Evolutionary conservation across 2,113 vertebrate genomes (phyloP).

Genomic region (Ochotona princeps): DNA sequence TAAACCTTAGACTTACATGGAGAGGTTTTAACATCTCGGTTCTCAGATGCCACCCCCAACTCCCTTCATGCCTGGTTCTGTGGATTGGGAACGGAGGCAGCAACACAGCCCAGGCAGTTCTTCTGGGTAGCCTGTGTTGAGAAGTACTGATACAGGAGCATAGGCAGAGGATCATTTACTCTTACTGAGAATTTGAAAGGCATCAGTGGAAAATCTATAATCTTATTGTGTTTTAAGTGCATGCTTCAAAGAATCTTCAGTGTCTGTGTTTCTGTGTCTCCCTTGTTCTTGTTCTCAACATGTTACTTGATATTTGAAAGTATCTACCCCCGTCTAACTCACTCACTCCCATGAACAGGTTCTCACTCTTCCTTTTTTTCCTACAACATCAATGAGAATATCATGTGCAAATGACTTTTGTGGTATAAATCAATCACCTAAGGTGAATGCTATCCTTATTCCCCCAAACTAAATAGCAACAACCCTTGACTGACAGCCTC

Average conservation of each 20-base stretch:
- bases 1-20: background rate
- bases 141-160: background rate
- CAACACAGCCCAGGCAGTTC: background rate
- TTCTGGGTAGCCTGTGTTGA: constrained; percentile 19
- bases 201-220: constrained; percentile 24
- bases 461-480: too few relatives aligned
- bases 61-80: background rate
- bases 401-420: background rate
- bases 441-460: background rate
- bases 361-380: background rate
- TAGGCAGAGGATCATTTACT: constrained; percentile 10
- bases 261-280: constrained; percentile 18
- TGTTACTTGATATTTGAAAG: constrained; percentile 13
- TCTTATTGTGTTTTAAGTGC: constrained; percentile 35
- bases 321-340: background rate
- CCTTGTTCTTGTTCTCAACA: background rate
- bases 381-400: background rate
- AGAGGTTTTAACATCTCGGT: background rate
- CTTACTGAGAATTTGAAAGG: constrained; percentile 53
- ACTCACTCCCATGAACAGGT: background rate
- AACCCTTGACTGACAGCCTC: background rate
- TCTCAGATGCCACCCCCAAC: background rate
- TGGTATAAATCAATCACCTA: background rate
- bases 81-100: background rate
- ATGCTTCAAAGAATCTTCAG: constrained; percentile 27